A percentile compares a stretch with the other conserved stretches of the same genome.
These are phyloP conservation scores for Eubasilissa regina DNA, from an alignment of 1,140 invertebrate species.

Conservation along the genomic window DNA sequence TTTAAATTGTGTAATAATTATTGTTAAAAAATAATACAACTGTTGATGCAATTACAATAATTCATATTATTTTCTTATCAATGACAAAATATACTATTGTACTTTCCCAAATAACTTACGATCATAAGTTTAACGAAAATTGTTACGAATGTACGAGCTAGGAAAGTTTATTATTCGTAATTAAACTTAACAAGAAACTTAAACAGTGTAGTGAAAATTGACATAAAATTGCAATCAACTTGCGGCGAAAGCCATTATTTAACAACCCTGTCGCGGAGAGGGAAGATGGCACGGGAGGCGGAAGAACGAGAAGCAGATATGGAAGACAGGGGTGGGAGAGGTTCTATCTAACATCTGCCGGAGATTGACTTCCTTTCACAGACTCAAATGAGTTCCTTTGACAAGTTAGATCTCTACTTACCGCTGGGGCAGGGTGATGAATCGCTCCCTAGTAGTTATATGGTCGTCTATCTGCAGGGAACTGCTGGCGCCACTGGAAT, in stretches of 20 bases:
- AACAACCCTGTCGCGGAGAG: conserved; percentile 22
- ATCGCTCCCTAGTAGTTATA: conserved; percentile 56
- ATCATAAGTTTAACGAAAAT: too few relatives aligned
- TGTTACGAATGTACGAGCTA: background rate
- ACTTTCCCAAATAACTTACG: too few relatives aligned
- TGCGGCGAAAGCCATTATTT: conserved; percentile 33
- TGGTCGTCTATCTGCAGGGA: conserved; percentile 40
- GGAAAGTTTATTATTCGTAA: conserved; percentile 39
- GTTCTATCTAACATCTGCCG: conserved; percentile 60
- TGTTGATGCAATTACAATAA: too few relatives aligned
- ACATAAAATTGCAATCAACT: conserved; percentile 44
- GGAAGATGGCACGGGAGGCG: background rate
- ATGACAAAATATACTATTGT: too few relatives aligned
- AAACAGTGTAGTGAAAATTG: conserved; percentile 41
- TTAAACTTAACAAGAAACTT: conserved; percentile 40
- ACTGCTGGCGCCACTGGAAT: conserved; percentile 4
- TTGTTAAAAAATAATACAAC: too few relatives aligned
- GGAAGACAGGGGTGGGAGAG: conserved; percentile 33
- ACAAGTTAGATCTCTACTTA: conserved; percentile 60
- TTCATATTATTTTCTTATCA: too few relatives aligned
- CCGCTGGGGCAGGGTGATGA: conserved; percentile 56
- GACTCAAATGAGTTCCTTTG: conserved; percentile 62
- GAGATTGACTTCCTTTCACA: conserved; percentile 61
- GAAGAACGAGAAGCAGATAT: conserved; percentile 27
- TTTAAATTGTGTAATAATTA: too few relatives aligned